Conservation (phyloP, 2,888 invertebrate species). For the Blera fallax region DNA sequence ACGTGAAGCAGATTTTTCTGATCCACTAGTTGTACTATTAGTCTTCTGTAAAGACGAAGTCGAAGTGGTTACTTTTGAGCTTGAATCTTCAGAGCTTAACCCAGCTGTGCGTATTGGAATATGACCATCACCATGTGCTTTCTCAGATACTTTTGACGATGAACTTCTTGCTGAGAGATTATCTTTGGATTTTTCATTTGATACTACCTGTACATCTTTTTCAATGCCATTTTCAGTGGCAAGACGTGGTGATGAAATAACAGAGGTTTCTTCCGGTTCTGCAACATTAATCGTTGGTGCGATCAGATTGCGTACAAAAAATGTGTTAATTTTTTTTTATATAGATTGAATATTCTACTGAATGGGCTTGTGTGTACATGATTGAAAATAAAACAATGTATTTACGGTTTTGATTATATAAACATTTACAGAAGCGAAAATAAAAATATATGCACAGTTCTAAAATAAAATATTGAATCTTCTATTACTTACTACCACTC, state of each 20-base stretch:
- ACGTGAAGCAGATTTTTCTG: conserved; percentile 70
- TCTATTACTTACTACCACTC: conserved; percentile 67
- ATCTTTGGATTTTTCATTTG: conserved; percentile 25
- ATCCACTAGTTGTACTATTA: conserved; percentile 47
- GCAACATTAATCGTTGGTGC: conserved; percentile 56
- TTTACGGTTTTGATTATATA: neutral
- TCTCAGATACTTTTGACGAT: conserved; percentile 38
- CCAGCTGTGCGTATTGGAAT: conserved; percentile 9
- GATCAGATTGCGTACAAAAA: conserved; percentile 30
- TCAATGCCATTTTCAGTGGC: conserved; percentile 4
- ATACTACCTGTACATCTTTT: conserved; percentile 15
- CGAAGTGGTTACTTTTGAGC: conserved; percentile 27
- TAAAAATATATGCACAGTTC: neutral
- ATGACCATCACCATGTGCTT: conserved; percentile 15
- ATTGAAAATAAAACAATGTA: neutral
- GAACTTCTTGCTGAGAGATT: conserved; percentile 46
- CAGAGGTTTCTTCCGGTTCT: conserved; percentile 41
- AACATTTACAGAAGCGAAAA: neutral
- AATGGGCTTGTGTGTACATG: neutral
- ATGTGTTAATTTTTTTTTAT: too few species aligned
- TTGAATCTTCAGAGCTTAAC: conserved; percentile 44
- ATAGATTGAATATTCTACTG: neutral
- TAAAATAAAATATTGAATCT: neutral
- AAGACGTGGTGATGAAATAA: conserved; percentile 25
- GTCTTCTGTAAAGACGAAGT: conserved; percentile 46